phyloP scores from a whole-genome alignment of 2,113 vertebrate genomes.

The Oryzias curvinotus region DNA sequence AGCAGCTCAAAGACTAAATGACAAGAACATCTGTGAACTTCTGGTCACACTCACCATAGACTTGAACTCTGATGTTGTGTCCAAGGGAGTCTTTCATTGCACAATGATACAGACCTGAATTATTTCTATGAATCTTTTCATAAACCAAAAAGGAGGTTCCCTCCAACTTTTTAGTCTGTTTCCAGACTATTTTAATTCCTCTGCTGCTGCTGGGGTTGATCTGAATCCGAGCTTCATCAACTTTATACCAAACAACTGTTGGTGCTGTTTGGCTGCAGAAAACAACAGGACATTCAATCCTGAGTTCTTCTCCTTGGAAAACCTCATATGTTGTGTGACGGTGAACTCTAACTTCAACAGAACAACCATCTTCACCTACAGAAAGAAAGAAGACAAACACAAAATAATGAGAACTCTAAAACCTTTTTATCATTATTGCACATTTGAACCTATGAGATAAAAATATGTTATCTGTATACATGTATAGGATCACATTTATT shows the following conservation, averaged over 20 bases:
- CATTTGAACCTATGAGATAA: too few relatives aligned
- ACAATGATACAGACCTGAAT: conserved; percentile 69
- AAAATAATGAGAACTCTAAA: background rate
- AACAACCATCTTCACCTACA: conserved; percentile 38
- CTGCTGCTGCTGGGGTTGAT: background rate
- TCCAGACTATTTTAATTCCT: conserved; percentile 27
- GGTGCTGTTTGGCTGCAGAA: background rate
- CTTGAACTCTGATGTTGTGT: conserved; percentile 36
- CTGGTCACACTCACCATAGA: background rate
- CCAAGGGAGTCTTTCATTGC: fast-evolving
- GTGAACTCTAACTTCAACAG: fast-evolving
- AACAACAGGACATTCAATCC: conserved; percentile 45
- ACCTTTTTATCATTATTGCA: too few relatives aligned
- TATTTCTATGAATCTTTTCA: background rate
- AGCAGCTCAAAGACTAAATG: background rate
- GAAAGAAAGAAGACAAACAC: conserved; percentile 1
- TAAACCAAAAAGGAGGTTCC: conserved; percentile 34
- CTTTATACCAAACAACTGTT: conserved; percentile 51
- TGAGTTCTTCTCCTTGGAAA: background rate
- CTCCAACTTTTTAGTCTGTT: fast-evolving
- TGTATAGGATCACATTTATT: too few relatives aligned
- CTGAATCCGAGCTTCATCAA: fast-evolving
- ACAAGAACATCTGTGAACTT: background rate
- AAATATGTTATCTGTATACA: too few relatives aligned
- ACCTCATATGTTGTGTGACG: fast-evolving